Evolutionary conservation across 2,113 vertebrate genomes (phyloP).

Genomic region (Hemiprocne comata): DNA sequence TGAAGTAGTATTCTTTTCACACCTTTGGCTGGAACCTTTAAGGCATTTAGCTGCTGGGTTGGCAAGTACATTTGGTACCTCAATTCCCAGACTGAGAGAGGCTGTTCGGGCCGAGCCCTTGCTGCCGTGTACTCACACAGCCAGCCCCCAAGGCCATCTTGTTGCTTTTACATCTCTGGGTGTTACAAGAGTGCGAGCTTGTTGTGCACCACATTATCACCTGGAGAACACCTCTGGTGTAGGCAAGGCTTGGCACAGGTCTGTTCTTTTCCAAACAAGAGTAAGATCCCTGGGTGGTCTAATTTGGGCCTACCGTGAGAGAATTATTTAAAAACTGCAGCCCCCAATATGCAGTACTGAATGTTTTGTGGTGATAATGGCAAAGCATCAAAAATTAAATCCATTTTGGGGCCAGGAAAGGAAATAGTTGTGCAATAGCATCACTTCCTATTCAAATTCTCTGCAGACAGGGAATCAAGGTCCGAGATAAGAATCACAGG

Average conservation of each 20-base stretch:
- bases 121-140: accelerated
- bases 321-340: slow-evolving; percentile 3
- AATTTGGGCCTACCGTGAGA: not conserved
- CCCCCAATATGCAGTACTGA: not conserved
- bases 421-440: slow-evolving; percentile 52
- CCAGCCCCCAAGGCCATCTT: not conserved
- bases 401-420: slow-evolving; percentile 8
- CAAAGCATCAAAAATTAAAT: slow-evolving; percentile 47
- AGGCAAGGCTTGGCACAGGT: not conserved
- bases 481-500: not conserved
- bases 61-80: not conserved
- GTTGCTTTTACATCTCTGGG: not conserved
- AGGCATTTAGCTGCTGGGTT: not conserved
- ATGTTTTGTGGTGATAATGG: not conserved
- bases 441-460: slow-evolving; percentile 27
- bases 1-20: not conserved
- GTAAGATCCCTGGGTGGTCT: not conserved
- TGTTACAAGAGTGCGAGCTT: not conserved
- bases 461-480: not conserved
- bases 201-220: not conserved
- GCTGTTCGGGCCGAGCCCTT: not conserved
- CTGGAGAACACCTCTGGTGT: not conserved
- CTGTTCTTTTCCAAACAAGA: not conserved
- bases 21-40: not conserved
- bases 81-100: not conserved